Base-by-base conservation (phyloP, 2,113 vertebrate species). In the Psophia crepitans region DNA sequence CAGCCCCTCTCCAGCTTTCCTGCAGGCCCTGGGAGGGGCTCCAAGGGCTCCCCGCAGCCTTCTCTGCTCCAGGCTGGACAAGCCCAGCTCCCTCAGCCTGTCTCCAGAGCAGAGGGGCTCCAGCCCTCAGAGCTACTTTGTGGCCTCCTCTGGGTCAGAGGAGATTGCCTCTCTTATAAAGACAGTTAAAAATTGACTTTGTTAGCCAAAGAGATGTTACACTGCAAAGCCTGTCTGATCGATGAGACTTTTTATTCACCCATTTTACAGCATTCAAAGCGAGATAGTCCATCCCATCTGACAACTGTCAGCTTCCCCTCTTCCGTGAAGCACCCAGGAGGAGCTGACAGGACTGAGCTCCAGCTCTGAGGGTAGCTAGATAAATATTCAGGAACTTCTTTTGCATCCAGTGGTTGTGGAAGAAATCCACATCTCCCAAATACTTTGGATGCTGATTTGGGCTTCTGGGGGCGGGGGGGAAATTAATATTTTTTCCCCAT, bases 401-500 rank as follows among this genome's bases (percentile, higher is more conserved):
- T 61, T 54, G 46, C 56, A 11, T 22, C 4, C 33, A 7, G 1
- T 6, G 43, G 22, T 60, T 37, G 49, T 5, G 8, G 51, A 19
- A 37, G 26, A 71, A 51, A 69, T 33, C 43, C 57, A 3, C 16
- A 3, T 53, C 51, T 91, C 51, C 51, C 58, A 26, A 18, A 27
- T 18, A 8, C 8, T 41, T 30, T 8, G 27, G 57, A 37, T n/a
- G 17, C 69, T 78, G 65, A 61, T 54, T 18, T 23, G 12, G 8
- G 1, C 11, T 6, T 74, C 41, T 53, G 6, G 9, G 5, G 33
- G 8, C 20, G 2, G 0, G 1, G 6, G 4, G 10, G 19, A 71
- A 9, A 17, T 53, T 46, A 4, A 1, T 33, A 4, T 21, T 43
- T 84, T 27, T 20, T 6, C 18, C 32, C 3, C 63, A 2, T 65